Evolutionary conservation across 2,113 vertebrate species (phyloP), one percentile per base, ranked within the genome.

Genomic region (Lichenostomus cassidix): DNA sequence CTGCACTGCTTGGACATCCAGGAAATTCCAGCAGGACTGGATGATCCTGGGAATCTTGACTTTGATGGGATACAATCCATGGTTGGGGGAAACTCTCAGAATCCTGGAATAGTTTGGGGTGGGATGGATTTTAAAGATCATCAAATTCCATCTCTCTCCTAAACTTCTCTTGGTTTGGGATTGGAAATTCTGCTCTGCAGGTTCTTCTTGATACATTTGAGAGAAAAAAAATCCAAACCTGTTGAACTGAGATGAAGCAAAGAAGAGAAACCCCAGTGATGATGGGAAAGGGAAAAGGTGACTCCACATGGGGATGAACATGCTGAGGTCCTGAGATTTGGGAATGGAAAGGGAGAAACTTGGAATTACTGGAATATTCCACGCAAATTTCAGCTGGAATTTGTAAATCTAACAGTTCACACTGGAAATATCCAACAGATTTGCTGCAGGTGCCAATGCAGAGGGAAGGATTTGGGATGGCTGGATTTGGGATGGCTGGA

Each of bases 371-470:
- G 29, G 46, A 65, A 53, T 33, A 37, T 73, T 56, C 12, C 3
- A 0, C 2, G 2, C 22, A 20, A 60, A 18, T 76, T 85, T 76
- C 21, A 28, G 42, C 14, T 35, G 15, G 29, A 81, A 67, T 35
- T n/a, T 9, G 15, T 20, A 39, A 42, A 42, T 42, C 15, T 52
- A 25, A 11, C 41, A 56, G 4, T 9, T 10, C 7, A 2, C 35
- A 9, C 58, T 65, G 21, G 2, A 35, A 29, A 25, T 10, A 9
- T 23, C 12, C 25, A 24, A 15, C 5, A 16, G 10, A 0, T 75
- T 50, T 23, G 35, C 41, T 85, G 5, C 62, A 80, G 79, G 50
- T 77, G 79, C 53, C 55, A 20, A 53, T 74, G 50, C 56, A 21
- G 68, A 77, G 67, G 67, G 88, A 85, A 76, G 83, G 15, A 0